phyloP scores from a whole-genome alignment of 2,797 vertebrate species.

The Rhabdomys pumilio region DNA sequence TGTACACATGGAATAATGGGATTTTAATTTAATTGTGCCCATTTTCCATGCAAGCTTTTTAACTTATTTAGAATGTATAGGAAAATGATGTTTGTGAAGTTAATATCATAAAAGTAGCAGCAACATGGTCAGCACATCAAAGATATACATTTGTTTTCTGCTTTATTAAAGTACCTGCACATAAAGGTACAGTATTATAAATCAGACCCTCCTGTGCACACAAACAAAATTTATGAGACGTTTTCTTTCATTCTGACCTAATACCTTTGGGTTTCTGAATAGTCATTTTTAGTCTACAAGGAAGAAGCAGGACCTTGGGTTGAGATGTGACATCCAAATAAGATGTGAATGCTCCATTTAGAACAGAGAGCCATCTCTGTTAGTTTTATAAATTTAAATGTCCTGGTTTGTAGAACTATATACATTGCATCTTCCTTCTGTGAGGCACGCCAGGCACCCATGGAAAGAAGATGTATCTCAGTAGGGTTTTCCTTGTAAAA shows the following conservation, averaged over 20 bases:
- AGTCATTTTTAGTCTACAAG: background rate
- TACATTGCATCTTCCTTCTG: slow-evolving; percentile 79
- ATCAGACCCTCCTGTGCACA: background rate
- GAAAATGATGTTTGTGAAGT: slow-evolving; percentile 9
- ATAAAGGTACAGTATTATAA: slow-evolving; percentile 22
- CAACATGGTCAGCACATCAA: background rate
- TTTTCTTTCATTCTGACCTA: slow-evolving; percentile 43
- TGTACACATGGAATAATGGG: background rate
- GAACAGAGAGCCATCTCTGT: slow-evolving; percentile 62
- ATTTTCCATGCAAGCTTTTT: background rate
- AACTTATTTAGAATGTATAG: slow-evolving; percentile 31
- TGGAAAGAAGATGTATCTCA: slow-evolving; percentile 82
- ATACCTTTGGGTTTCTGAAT: background rate
- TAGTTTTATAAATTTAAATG: slow-evolving; percentile 82
- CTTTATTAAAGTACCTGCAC: slow-evolving; percentile 45
- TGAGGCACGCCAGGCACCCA: slow-evolving; percentile 73
- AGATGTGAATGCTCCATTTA: background rate
- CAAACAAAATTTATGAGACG: background rate
- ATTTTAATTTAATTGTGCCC: slow-evolving; percentile 27
- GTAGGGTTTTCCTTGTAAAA: slow-evolving; percentile 85
- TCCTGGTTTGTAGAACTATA: slow-evolving; percentile 71
- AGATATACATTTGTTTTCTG: slow-evolving; percentile 34
- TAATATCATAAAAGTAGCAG: background rate
- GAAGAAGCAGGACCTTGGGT: slow-evolving; percentile 34
- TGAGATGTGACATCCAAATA: slow-evolving; percentile 34